phyloP scores from a whole-genome alignment of 2,888 invertebrate species.

The Tridacna crocea region DNA sequence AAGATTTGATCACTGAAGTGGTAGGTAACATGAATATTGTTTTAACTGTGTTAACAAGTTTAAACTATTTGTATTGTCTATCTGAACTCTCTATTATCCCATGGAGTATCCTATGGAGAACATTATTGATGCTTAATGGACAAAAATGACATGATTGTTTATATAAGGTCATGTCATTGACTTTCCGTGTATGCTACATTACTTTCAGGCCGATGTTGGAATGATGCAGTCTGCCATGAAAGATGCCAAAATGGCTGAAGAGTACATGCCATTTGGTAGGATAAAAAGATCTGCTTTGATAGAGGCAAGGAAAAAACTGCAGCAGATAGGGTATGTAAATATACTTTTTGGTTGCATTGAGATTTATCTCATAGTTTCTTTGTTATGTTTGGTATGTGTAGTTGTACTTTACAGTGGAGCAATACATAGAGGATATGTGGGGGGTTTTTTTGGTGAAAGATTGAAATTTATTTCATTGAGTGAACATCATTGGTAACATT shows the following conservation, averaged over 20 bases:
- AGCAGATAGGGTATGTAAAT: constrained; percentile 80
- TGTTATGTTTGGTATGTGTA: not conserved
- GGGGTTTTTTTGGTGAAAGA: too few species aligned
- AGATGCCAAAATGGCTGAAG: constrained; percentile 76
- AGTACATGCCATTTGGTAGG: constrained; percentile 83
- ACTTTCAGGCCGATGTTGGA: constrained; percentile 78
- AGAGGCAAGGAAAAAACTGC: constrained; percentile 82
- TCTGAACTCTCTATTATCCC: too few species aligned
- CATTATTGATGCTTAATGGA: too few species aligned
- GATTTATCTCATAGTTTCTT: not conserved
- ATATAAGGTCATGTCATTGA: too few species aligned
- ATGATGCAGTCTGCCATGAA: constrained; percentile 79
- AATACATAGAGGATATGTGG: too few species aligned
- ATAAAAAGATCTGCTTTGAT: constrained; percentile 82
- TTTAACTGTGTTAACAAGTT: too few species aligned
- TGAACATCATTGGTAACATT: too few species aligned
- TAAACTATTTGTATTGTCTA: too few species aligned
- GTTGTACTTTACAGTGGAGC: not conserved
- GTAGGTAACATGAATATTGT: constrained; percentile 70
- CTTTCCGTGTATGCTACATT: constrained; percentile 38
- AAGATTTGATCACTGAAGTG: constrained; percentile 83
- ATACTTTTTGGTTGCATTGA: not conserved
- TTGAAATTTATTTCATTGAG: too few species aligned
- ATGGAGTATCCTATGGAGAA: too few species aligned
- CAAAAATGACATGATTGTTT: too few species aligned